Conservation (phyloP, 2,888 invertebrate genomes). For the Lysandra bellargus region DNA sequence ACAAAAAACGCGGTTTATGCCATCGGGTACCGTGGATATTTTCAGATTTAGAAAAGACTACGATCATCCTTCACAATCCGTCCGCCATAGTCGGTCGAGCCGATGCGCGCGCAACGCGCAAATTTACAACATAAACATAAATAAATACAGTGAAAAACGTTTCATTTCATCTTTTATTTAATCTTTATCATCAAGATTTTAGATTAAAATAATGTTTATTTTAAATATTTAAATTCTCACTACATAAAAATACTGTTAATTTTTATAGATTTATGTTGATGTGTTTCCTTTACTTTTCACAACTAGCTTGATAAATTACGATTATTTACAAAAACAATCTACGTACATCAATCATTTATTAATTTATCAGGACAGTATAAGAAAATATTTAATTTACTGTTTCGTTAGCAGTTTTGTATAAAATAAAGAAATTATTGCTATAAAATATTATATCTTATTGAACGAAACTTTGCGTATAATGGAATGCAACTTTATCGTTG, state of each 20-base stretch:
- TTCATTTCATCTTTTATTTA: constrained; percentile 41
- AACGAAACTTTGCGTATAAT: not conserved
- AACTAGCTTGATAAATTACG: not conserved
- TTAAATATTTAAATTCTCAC: constrained; percentile 12
- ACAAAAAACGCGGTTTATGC: constrained; percentile 83
- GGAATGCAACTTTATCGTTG: constrained; percentile 19
- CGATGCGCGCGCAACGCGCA: constrained; percentile 81
- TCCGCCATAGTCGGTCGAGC: constrained; percentile 79
- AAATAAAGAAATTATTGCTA: not conserved
- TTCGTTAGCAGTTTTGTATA: not conserved
- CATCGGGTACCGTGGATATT: constrained; percentile 84
- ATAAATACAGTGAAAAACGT: constrained; percentile 49
- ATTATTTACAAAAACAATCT: not conserved
- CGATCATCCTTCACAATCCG: constrained; percentile 77
- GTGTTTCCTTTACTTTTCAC: not conserved
- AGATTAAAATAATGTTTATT: not conserved
- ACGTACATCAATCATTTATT: not conserved
- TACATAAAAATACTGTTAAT: not conserved
- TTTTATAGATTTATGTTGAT: not conserved
- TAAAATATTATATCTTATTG: not conserved
- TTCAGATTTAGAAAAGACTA: constrained; percentile 79
- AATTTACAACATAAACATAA: constrained; percentile 75
- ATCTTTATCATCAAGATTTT: not conserved
- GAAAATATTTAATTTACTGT: not conserved
- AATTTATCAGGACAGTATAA: not conserved